phyloP scores from a whole-genome alignment of 2,113 vertebrate species.

The Myrmecobius fasciatus region DNA sequence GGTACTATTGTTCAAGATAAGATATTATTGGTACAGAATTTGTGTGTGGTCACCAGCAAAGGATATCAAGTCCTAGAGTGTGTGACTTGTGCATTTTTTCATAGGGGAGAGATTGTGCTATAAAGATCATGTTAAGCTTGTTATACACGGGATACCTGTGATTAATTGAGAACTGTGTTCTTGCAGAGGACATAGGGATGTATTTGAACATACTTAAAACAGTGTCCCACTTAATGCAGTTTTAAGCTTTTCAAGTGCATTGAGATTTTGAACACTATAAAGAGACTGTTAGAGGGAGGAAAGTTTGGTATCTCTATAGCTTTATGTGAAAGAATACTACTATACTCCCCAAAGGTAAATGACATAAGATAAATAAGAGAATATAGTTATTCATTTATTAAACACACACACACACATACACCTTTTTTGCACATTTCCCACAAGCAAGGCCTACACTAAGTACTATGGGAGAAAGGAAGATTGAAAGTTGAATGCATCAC shows the following conservation, averaged over 20 bases:
- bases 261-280: not conserved
- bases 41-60: conserved; percentile 13
- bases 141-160: not conserved
- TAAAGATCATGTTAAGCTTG: not conserved
- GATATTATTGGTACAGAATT: conserved; percentile 21
- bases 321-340: not conserved
- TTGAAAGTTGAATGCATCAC: not conserved
- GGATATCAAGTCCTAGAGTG: not conserved
- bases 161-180: not conserved
- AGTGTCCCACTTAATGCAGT: not conserved
- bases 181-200: not conserved
- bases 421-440: too few relatives aligned
- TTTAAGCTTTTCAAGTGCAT: not conserved
- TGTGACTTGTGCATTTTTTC: not conserved
- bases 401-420: too few relatives aligned
- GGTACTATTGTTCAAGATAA: conserved; percentile 30
- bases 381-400: not conserved
- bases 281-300: not conserved
- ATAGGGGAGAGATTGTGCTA: not conserved
- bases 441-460: not conserved
- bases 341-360: not conserved
- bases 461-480: not conserved
- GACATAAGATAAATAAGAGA: not conserved
- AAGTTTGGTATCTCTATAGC: not conserved
- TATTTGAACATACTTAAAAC: not conserved